Conservation (phyloP, 2,113 vertebrate species). For the Symphodus melops region DNA sequence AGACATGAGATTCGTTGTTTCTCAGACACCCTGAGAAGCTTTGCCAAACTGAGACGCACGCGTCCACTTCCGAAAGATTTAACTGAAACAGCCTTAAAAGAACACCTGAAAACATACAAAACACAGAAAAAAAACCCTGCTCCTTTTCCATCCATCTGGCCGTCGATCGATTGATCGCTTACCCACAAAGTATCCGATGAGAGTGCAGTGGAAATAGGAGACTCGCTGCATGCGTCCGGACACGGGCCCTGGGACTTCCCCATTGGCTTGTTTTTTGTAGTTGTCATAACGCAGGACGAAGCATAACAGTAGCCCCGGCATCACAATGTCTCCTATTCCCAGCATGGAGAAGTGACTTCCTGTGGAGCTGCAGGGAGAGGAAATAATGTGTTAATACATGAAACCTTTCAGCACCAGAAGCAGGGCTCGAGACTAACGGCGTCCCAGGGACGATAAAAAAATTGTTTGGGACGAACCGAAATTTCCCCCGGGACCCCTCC, state of each 20-base stretch:
- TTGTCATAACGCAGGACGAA: conserved; percentile 98
- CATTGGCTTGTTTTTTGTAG: conserved; percentile 96
- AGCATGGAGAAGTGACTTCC: conserved; percentile 99
- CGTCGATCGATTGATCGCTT: conserved; percentile 67
- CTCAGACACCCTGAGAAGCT: not conserved
- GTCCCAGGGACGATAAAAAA: too few relatives aligned
- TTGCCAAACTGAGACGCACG: too few relatives aligned
- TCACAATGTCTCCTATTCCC: conserved; percentile 98
- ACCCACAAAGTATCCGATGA: conserved; percentile 99
- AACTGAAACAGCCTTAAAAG: too few relatives aligned
- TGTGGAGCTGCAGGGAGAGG: conserved; percentile 86
- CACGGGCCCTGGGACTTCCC: conserved; percentile 88
- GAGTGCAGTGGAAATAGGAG: conserved; percentile 99
- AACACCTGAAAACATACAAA: not conserved
- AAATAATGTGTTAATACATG: not conserved
- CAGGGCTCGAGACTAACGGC: too few relatives aligned
- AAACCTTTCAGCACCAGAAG: not conserved
- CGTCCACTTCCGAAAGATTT: too few relatives aligned
- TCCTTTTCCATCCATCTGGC: not conserved
- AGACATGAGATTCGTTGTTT: too few relatives aligned
- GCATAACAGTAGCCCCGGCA: conserved; percentile 98
- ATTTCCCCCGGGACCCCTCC: too few relatives aligned
- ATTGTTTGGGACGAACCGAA: too few relatives aligned
- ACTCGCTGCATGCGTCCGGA: conserved; percentile 98
- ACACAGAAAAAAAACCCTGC: not conserved